Evolutionary conservation across 2,113 vertebrate species (phyloP), one percentile per base, ranked within the genome.

Genomic region (Catharus bicknelli): DNA sequence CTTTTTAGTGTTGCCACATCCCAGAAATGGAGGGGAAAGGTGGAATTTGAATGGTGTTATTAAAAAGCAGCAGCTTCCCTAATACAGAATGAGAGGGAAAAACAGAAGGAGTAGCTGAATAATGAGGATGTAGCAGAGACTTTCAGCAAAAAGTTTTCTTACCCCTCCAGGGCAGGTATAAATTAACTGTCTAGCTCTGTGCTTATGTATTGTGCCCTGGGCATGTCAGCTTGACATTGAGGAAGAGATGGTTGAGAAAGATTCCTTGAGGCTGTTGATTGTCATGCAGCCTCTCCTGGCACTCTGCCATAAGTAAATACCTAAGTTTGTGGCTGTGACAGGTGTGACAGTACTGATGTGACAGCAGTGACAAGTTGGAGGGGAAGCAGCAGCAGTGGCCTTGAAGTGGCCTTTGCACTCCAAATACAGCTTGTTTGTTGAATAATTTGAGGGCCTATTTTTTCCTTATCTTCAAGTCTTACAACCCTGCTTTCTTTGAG

Each of bases 201-300:
- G 84, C 29, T 72, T 80, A 15, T 22, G 15, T 64, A 26, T 66
- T 83, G 42, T 88, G 72, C 53, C 69, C 58, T 90, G 57, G 21
- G 77, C 38, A 38, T 47, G 73, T 86, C 62, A 85, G 68, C 59
- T 64, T 90, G 86, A 85, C 40, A 25, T 13, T 7, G 53, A 86
- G 81, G 72, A 83, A 85, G 64, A 79, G 62, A 83, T 95, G 63
- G 74, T 67, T 18, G 26, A 58, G 81, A 88, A 80, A 57, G 63
- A 64, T 95, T 95, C 58, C 95, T 92, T 29, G 63, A 96, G 90
- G 90, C 97, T 95, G 86, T 87, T 95, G 91, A 89, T 96, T 87
- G 82, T 93, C 82, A 79, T 16, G 30, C 92, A 91, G 76, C 59
- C n/a, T 96, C 84, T 92, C 78, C 76, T 96, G 96, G 94, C 81